These are phyloP conservation scores for Dastarcus helophoroides DNA, from an alignment of 2,888 invertebrate species.

Conservation along the genomic window DNA sequence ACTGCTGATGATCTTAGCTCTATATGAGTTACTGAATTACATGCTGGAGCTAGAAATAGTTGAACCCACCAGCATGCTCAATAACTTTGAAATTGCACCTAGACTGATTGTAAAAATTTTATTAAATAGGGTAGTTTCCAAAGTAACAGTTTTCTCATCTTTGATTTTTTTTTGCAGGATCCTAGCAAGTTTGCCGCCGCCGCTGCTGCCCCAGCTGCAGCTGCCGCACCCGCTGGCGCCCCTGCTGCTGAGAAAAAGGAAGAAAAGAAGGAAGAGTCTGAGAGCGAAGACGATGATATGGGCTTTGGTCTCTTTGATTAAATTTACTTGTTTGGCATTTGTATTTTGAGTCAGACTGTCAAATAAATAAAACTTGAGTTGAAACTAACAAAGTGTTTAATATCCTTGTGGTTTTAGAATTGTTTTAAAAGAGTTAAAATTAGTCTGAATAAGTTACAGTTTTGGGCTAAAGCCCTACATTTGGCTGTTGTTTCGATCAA, in stretches of 20 bases:
- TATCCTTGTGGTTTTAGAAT: too few species aligned
- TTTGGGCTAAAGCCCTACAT: too few species aligned
- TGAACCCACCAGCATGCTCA: constrained; percentile 34
- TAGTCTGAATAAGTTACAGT: too few species aligned
- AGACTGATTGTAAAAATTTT: too few species aligned
- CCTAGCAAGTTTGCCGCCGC: constrained; percentile 86
- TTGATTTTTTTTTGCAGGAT: constrained; percentile 48
- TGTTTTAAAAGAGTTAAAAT: too few species aligned
- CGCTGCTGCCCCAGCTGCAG: constrained; percentile 49
- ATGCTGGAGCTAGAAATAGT: constrained; percentile 37
- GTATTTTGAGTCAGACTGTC: constrained; percentile 27
- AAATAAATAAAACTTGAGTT: constrained; percentile 19
- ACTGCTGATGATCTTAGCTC: too few species aligned
- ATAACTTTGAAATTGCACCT: constrained; percentile 12
- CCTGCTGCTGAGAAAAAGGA: constrained; percentile 59
- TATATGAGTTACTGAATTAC: constrained; percentile 15
- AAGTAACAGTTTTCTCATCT: too few species aligned
- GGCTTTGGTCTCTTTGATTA: constrained; percentile 93
- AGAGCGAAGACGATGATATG: constrained; percentile 90
- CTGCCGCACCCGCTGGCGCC: constrained; percentile 49
- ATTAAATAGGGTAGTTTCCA: too few species aligned
- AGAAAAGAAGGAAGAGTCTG: constrained; percentile 70
- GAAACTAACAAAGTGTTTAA: too few species aligned
- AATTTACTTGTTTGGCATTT: constrained; percentile 20
- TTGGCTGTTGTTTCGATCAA: too few species aligned